A percentile compares a stretch with the other conserved stretches of the same genome.
Conservation (phyloP, 2,113 vertebrate genomes). For the Macaca nemestrina region DNA sequence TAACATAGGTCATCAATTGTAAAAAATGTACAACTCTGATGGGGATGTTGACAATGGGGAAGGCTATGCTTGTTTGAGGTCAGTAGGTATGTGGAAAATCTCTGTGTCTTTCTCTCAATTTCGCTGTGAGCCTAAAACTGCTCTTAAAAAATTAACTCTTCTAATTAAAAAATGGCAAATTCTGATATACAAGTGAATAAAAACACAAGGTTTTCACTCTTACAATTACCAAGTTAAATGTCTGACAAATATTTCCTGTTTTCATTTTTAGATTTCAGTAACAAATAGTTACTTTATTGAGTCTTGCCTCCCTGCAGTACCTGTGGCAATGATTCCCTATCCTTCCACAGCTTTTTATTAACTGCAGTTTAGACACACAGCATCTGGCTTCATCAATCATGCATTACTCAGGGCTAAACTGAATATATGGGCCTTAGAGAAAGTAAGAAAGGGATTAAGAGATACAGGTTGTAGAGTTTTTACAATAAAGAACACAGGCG, state of each 20-base stretch:
- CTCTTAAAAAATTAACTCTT: not conserved
- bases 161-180: not conserved
- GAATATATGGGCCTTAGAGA: not conserved
- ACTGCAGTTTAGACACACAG: not conserved
- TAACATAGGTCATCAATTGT: not conserved
- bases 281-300: not conserved
- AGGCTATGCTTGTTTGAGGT: not conserved
- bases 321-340: not conserved
- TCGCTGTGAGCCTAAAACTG: not conserved
- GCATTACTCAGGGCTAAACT: not conserved
- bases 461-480: not conserved
- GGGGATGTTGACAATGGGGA: not conserved
- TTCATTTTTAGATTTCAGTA: not conserved
- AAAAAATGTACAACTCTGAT: not conserved
- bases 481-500: not conserved
- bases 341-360: not conserved
- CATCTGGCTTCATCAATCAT: not conserved
- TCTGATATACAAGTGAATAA: not conserved
- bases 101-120: not conserved
- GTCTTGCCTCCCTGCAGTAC: not conserved
- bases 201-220: not conserved
- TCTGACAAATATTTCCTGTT: constrained; percentile 15
- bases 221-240: not conserved
- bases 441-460: not conserved
- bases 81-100: not conserved